Evolutionary conservation across 1,140 invertebrate genomes (phyloP).

Genomic region (Oedothorax gibbosus): DNA sequence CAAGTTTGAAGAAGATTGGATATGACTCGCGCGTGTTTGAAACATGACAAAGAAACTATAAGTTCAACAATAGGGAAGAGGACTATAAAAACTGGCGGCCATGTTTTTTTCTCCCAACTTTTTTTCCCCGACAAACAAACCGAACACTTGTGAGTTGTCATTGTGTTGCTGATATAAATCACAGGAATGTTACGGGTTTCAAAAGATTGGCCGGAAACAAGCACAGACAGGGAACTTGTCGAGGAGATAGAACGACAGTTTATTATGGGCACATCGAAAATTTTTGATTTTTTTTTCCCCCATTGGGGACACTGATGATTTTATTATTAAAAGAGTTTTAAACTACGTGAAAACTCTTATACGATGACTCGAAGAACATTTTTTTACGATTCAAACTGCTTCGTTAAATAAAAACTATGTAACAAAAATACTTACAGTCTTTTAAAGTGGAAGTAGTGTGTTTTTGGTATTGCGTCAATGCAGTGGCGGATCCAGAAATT

Average conservation of each 20-base stretch:
- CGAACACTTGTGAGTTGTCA: constrained; percentile 22
- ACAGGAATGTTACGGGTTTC: constrained; percentile 35
- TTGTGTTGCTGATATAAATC: constrained; percentile 57
- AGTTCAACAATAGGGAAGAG: neutral
- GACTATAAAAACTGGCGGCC: neutral
- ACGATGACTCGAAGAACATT: neutral
- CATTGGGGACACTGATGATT: neutral
- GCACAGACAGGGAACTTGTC: constrained; percentile 1
- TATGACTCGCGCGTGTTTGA: constrained; percentile 3
- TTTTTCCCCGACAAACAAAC: neutral
- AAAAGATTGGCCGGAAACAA: constrained; percentile 32
- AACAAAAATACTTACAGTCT: too few relatives aligned
- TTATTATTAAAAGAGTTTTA: neutral
- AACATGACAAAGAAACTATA: constrained; percentile 25
- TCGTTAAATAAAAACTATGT: too few relatives aligned
- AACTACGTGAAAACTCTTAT: neutral
- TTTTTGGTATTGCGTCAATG: too few relatives aligned
- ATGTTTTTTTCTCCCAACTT: neutral
- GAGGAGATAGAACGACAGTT: constrained; percentile 10
- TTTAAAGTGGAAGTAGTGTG: too few relatives aligned
- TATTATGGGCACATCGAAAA: neutral
- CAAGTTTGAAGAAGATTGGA: constrained; percentile 13
- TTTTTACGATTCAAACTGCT: too few relatives aligned
- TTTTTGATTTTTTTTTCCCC: neutral
- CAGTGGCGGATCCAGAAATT: too few relatives aligned